Evolutionary conservation across 2,113 vertebrate genomes (phyloP).

Genomic region (Pollachius pollachius): DNA sequence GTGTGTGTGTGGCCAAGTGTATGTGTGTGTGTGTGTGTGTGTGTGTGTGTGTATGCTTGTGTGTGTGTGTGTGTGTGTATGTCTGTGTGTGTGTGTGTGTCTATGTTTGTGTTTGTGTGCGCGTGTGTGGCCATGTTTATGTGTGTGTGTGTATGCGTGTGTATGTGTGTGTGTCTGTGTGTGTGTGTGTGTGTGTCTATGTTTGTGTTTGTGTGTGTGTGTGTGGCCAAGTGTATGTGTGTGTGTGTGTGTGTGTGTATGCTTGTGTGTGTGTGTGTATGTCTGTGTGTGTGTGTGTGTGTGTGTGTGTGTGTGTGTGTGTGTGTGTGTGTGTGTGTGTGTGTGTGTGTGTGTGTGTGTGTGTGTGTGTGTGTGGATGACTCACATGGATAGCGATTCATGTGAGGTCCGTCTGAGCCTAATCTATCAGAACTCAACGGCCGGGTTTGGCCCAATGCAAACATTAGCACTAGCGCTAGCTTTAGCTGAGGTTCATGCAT

Average conservation of each 20-base stretch:
- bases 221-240: not conserved
- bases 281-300: not conserved
- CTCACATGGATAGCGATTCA: conserved; percentile 27
- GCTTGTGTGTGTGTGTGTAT: conserved; percentile 6
- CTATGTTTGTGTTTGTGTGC: too few relatives aligned
- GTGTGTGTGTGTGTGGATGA: conserved; percentile 35
- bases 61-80: too few relatives aligned
- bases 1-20: too few relatives aligned
- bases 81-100: too few relatives aligned
- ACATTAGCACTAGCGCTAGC: too few relatives aligned
- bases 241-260: not conserved
- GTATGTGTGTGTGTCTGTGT: too few relatives aligned
- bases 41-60: too few relatives aligned
- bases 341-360: not conserved
- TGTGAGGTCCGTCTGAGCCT: conserved; percentile 26
- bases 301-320: not conserved
- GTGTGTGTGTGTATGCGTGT: too few relatives aligned
- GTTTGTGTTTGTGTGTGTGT: not conserved
- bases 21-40: too few relatives aligned
- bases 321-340: not conserved
- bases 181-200: not conserved
- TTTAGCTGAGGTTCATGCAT: conserved; percentile 11
- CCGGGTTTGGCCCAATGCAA: too few relatives aligned
- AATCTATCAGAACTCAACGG: conserved; percentile 9
- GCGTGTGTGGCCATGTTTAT: too few relatives aligned